Evolutionary conservation across 2,113 vertebrate genomes (phyloP).

Genomic region (Trachemys scripta): DNA sequence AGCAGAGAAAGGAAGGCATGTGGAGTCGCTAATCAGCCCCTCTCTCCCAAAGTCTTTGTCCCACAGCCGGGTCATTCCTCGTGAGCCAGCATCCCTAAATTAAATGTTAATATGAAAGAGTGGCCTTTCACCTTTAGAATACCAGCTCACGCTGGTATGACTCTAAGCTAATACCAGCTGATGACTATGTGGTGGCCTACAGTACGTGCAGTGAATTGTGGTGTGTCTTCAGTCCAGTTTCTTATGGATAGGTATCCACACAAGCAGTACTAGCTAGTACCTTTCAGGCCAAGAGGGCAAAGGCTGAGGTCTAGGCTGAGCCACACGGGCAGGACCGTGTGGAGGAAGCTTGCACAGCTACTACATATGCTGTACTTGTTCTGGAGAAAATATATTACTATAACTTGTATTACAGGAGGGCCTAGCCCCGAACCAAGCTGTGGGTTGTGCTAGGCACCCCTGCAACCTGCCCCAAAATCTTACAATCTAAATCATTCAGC

Average conservation of each 20-base stretch:
- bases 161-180: neutral
- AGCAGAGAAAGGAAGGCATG: neutral
- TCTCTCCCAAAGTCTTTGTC: slow-evolving; percentile 53
- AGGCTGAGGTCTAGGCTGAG: neutral
- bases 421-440: neutral
- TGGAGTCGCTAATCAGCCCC: slow-evolving; percentile 31
- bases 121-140: slow-evolving; percentile 59
- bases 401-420: neutral
- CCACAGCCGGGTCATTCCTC: slow-evolving; percentile 66
- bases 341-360: neutral
- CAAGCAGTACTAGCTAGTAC: neutral
- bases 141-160: slow-evolving; percentile 19
- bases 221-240: neutral
- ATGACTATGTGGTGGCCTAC: slow-evolving; percentile 4
- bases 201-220: neutral
- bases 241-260: neutral
- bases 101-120: slow-evolving; percentile 71
- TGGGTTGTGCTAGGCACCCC: neutral
- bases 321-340: neutral
- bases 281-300: neutral
- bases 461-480: neutral
- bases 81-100: slow-evolving; percentile 53
- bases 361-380: neutral
- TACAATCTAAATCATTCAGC: neutral
- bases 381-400: neutral